These are phyloP conservation scores for Semnornis frantzii DNA, from an alignment of 2,113 vertebrate genomes.

Conservation along the genomic window DNA sequence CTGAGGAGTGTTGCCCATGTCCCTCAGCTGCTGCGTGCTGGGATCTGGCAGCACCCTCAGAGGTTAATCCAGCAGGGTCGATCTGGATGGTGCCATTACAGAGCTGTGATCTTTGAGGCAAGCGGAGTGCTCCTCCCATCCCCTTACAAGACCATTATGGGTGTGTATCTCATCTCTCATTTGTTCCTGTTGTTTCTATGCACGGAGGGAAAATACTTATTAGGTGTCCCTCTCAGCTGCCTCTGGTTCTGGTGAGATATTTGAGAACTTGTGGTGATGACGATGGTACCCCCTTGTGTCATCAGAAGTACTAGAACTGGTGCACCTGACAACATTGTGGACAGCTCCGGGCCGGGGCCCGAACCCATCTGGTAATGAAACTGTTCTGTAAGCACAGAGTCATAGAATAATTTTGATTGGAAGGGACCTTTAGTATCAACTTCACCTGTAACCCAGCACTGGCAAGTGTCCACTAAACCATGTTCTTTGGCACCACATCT, in stretches of 20 bases:
- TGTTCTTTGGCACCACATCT: background rate
- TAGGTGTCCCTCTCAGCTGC: background rate
- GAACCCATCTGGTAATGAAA: background rate
- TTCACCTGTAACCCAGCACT: background rate
- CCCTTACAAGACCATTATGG: conserved; percentile 62
- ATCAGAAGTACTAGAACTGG: background rate
- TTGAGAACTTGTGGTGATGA: background rate
- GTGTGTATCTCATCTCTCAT: conserved; percentile 28
- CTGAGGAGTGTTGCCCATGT: background rate
- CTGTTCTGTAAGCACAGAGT: background rate
- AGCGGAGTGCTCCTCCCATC: conserved; percentile 75
- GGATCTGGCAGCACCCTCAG: background rate
- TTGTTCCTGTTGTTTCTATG: background rate
- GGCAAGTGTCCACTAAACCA: background rate
- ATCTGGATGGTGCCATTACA: conserved; percentile 10
- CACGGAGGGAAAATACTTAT: background rate
- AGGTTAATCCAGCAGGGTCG: background rate
- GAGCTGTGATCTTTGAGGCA: conserved; percentile 80
- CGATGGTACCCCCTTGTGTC: background rate
- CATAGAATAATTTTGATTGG: background rate
- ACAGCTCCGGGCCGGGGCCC: background rate
- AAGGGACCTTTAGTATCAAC: background rate
- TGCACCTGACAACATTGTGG: accelerated
- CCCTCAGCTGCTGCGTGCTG: background rate
- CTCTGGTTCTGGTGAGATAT: background rate